Base-by-base conservation (phyloP, 2,888 invertebrate species). In the Scelioninae gen. 1 region DNA sequence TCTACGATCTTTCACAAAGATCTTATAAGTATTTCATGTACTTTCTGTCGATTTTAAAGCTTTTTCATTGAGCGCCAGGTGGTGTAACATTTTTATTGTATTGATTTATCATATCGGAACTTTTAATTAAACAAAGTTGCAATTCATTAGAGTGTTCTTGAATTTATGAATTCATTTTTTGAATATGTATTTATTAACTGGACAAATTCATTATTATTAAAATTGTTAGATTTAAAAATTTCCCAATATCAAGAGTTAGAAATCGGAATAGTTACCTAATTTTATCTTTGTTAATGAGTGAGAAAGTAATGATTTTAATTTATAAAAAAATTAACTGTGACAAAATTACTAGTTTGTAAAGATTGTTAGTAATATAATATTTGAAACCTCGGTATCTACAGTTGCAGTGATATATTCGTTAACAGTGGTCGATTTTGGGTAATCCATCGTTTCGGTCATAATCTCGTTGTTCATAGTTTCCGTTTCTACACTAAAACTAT, bases 381-480 rank as follows among this genome's bases (percentile, higher is more conserved):
- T 55, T n/a, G 31, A 66, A 53, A 80, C 80, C 74, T 88, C 83
- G 15, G 72, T 66, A 34, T 31, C 56, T 29, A 84, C 86, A 47
- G 85, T 83, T 11, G 84, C 76, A 40, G 86, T 85, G 65, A 79
- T 71, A 43, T 80, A 80, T 43, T 86, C 84, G 68, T 85, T 82
- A 13, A 80, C 74, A 49, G 87, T 86, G 15, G 88, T 88, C n/a
- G 86, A 83, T 68, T 86, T 86, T 31, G 87, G 85, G 80, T 88
- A 88, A 76, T 89, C 89, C 72, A 87, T 87, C 56, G 88, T 88
- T 77, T 90, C 91, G 49, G 88, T 86, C 32, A 89, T 88, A 66
- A 92, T 91, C 84, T 91, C 91, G 84, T 91, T 92, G 86, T 90
- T 86, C 89, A 91, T 90, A 68, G 88, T 89, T 81, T 91, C 90